These are phyloP conservation scores for Brenthis ino DNA, from an alignment of 2,888 invertebrate species.

Conservation along the genomic window DNA sequence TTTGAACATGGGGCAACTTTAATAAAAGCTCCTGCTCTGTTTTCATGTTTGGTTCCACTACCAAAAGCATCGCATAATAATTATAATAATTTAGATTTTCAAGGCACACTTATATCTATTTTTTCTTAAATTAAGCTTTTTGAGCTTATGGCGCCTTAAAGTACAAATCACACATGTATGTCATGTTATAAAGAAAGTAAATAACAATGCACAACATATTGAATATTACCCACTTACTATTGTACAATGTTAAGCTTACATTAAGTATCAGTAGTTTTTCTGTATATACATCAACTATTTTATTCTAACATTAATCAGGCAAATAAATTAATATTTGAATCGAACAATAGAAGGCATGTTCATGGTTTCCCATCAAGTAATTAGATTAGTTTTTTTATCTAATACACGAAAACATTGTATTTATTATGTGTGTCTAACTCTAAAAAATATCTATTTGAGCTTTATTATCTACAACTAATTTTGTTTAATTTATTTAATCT, in stretches of 20 bases:
- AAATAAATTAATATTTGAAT: constrained; percentile 55
- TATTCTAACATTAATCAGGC: constrained; percentile 53
- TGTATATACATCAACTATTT: constrained; percentile 42
- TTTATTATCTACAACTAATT: constrained; percentile 54
- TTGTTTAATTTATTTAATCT: constrained; percentile 26
- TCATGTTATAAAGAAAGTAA: constrained; percentile 12
- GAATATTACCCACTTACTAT: constrained; percentile 23
- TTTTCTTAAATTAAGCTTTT: constrained; percentile 28
- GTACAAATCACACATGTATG: constrained; percentile 28
- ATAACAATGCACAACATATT: constrained; percentile 22
- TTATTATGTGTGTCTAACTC: constrained; percentile 28
- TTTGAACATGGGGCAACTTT: too few relatives aligned
- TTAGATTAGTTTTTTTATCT: constrained; percentile 15
- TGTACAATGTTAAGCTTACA: constrained; percentile 42
- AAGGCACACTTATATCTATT: constrained; percentile 35
- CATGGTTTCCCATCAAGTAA: constrained; percentile 53
- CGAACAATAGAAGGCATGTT: constrained; percentile 69
- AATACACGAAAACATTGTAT: constrained; percentile 25
- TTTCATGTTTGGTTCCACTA: not conserved
- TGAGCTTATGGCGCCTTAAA: constrained; percentile 30
- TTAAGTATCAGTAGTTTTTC: constrained; percentile 58
- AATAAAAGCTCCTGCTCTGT: too few relatives aligned
- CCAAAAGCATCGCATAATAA: constrained; percentile 5
- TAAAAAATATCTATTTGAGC: constrained; percentile 64
- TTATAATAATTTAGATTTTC: constrained; percentile 23